Base-by-base conservation (phyloP, 1,140 invertebrate species). In the Thaumetopoea pityocampa region DNA sequence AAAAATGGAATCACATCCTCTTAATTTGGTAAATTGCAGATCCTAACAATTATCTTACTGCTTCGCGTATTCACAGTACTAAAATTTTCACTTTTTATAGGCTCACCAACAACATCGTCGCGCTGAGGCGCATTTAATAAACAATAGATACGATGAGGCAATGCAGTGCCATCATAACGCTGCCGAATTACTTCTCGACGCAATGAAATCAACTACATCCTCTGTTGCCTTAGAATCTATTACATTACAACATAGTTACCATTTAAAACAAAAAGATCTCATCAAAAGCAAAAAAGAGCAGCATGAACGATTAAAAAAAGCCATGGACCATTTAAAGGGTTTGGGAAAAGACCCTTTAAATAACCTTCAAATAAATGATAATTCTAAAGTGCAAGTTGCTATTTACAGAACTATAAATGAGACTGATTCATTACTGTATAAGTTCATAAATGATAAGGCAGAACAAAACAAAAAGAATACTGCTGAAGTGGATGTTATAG, bases 61-160 rank as follows among this genome's bases (percentile, higher is more conserved):
- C 5, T 11, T 16, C 5, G 6, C 5, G 1, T 23, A 8, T 4
- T 22, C 15, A 16, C 9, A 18, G 11, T 19, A 6, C 9, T n/a
- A 26, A 33, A 17, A 17, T 18, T 16, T 29, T 5, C 8, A 28
- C 33, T 24, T 19, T 22, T 44, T 70, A 60, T 48, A 91, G 90
- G 90, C 90, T 9, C 90, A 91, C 70, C 87, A 89, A 43, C 88
- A 88, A 57, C 87, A 90, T 53, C 85, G 90, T 49, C 83, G 87
- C 56, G 90, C 90, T 33, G 89, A 90, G 30, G 86, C 85, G 19
- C 85, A 88, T 56, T 63, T 90, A 22, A 78, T 82, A 22, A 83
- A 87, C 52, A 84, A 88, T 51, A 81, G 86, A 49, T 91, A 88
- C 46, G 85, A 89, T 34, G 89, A 90, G 56, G 89, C 90, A 1